phyloP scores from a whole-genome alignment of 2,888 invertebrate genomes.

The Tetropium fuscum region DNA sequence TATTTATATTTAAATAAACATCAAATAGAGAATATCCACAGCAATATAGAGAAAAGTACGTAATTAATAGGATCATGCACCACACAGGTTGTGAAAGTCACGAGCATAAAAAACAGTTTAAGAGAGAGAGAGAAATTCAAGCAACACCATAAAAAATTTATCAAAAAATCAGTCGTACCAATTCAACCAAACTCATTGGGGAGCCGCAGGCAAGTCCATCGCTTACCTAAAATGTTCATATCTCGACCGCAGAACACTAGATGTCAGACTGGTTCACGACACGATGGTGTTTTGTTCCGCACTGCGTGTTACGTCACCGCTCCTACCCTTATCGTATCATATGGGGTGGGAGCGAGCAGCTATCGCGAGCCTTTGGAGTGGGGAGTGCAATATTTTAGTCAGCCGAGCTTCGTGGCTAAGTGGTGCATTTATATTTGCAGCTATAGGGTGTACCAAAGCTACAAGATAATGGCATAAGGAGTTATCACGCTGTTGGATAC shows the following conservation, averaged over 20 bases:
- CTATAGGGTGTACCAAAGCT: conserved; percentile 21
- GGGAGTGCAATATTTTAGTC: conserved; percentile 35
- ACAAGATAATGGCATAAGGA: conserved; percentile 1
- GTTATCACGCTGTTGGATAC: conserved; percentile 2
- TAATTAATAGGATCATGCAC: conserved; percentile 38
- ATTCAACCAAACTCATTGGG: conserved; percentile 56
- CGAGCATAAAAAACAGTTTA: conserved; percentile 21
- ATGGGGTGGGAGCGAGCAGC: conserved; percentile 40
- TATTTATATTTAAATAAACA: conserved; percentile 11
- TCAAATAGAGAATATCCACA: conserved; percentile 8
- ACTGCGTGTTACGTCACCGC: conserved; percentile 64
- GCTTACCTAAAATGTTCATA: conserved; percentile 68
- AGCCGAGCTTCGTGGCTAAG: conserved; percentile 43
- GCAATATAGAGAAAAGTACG: conserved; percentile 6
- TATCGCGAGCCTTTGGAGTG: conserved; percentile 36
- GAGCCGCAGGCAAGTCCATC: conserved; percentile 50
- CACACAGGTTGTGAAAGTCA: conserved; percentile 26
- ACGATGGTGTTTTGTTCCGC: conserved; percentile 66
- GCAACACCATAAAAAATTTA: conserved; percentile 55
- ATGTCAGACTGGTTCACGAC: conserved; percentile 58
- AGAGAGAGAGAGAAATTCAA: conserved; percentile 44
- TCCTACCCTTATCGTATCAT: conserved; percentile 29
- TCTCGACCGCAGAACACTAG: conserved; percentile 66
- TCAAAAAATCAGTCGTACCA: conserved; percentile 61
- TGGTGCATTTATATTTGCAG: conserved; percentile 35